phyloP scores from a whole-genome alignment of 2,797 vertebrate species.

The Hoplostethus mediterraneus region DNA sequence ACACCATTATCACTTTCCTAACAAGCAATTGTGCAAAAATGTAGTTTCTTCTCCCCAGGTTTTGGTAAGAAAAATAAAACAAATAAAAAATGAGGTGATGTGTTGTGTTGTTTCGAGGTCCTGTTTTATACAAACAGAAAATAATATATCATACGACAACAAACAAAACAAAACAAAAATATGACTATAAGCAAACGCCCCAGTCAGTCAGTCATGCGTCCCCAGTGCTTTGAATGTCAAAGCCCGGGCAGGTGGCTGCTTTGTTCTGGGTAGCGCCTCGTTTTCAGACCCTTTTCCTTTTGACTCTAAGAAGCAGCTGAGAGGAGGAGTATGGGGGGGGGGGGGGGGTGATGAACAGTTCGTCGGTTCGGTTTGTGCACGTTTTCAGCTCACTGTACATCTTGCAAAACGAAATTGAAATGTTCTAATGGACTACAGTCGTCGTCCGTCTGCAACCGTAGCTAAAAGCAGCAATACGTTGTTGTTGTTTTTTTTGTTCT shows the following conservation, averaged over 20 bases:
- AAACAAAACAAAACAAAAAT: slow-evolving; percentile 75
- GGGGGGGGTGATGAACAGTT: slow-evolving; percentile 66
- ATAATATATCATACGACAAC: slow-evolving; percentile 86
- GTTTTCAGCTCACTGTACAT: slow-evolving; percentile 68
- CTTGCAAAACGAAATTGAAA: slow-evolving; percentile 61
- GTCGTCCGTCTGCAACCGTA: slow-evolving; percentile 75
- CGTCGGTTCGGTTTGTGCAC: slow-evolving; percentile 70
- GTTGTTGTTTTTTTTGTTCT: slow-evolving; percentile 41
- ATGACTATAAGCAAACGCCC: slow-evolving; percentile 75
- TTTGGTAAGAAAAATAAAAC: slow-evolving; percentile 86
- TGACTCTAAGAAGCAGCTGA: slow-evolving; percentile 83
- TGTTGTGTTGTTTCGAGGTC: slow-evolving; percentile 90
- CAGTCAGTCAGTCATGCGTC: slow-evolving; percentile 65
- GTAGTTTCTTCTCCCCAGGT: slow-evolving; percentile 89
- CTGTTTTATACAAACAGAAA: slow-evolving; percentile 90
- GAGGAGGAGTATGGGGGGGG: slow-evolving; percentile 31
- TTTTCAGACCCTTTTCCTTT: slow-evolving; percentile 79
- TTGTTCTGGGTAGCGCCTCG: slow-evolving; percentile 62
- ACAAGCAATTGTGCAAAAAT: slow-evolving; percentile 82
- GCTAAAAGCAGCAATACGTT: slow-evolving; percentile 83
- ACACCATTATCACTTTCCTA: slow-evolving; percentile 44
- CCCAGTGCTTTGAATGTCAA: slow-evolving; percentile 84
- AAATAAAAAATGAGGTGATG: slow-evolving; percentile 88
- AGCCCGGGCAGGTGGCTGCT: slow-evolving; percentile 70
- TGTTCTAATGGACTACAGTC: slow-evolving; percentile 85